Conservation (phyloP, 2,888 invertebrate genomes). For the Phengaris alcon region DNA sequence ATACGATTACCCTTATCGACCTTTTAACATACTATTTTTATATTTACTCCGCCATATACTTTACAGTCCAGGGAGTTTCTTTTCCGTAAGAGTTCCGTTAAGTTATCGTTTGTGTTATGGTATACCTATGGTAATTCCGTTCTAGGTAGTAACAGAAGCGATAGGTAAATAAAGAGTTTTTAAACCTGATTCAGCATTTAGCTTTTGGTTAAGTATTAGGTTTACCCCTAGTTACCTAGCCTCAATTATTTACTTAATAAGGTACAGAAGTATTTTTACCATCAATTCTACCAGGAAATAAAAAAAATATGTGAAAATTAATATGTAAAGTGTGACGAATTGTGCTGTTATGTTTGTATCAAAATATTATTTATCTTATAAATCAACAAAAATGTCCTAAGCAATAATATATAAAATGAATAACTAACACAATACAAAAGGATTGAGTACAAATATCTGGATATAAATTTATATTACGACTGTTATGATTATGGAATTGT, state of each 20-base stretch:
- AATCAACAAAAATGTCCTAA: conserved; percentile 1
- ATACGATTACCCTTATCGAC: conserved; percentile 32
- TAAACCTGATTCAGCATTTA: too few relatives aligned
- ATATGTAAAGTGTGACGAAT: neutral
- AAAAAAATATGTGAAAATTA: neutral
- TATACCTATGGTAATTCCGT: too few relatives aligned
- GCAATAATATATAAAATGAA: neutral
- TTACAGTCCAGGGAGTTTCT: neutral
- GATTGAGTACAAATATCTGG: neutral
- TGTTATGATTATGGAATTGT: neutral
- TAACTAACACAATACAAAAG: neutral
- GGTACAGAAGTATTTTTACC: neutral
- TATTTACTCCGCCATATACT: conserved; percentile 1
- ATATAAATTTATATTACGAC: neutral
- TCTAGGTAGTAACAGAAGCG: too few relatives aligned
- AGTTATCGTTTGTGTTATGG: neutral
- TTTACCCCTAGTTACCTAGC: too few relatives aligned
- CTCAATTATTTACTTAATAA: too few relatives aligned
- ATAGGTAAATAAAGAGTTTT: too few relatives aligned
- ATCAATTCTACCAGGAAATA: neutral
- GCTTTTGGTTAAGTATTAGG: too few relatives aligned
- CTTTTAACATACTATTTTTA: conserved; percentile 32
- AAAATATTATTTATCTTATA: neutral
- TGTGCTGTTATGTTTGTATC: neutral
- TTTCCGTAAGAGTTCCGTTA: neutral